A percentile compares a stretch with the other conserved stretches of the same genome.
These are phyloP conservation scores for Pseudomyrmex gracilis DNA, from an alignment of 1,140 invertebrate genomes.

Conservation along the genomic window DNA sequence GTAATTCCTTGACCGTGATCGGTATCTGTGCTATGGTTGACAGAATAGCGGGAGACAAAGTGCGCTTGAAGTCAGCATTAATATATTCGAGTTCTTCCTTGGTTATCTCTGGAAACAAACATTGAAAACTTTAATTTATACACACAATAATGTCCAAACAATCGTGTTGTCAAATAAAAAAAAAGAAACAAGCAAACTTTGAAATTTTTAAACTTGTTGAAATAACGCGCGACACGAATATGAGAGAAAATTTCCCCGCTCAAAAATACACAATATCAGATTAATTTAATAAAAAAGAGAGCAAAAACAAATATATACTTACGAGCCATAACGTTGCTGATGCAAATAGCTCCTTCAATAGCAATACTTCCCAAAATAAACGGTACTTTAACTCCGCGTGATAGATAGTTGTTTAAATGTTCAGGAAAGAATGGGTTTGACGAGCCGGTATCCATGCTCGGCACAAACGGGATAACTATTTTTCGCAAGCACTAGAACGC, in stretches of 20 bases:
- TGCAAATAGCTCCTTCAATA: conserved; percentile 86
- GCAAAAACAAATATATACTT: not conserved
- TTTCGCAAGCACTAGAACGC: too few relatives aligned
- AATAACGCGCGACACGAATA: too few relatives aligned
- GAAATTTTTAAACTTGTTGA: too few relatives aligned
- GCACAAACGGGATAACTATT: too few relatives aligned
- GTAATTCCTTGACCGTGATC: conserved; percentile 67
- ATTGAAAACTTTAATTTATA: not conserved
- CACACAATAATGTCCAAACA: not conserved
- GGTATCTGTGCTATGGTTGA: conserved; percentile 27
- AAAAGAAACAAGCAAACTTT: not conserved
- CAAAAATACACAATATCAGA: too few relatives aligned
- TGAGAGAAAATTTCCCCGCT: too few relatives aligned
- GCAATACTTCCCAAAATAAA: conserved; percentile 87
- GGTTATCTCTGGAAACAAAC: conserved; percentile 7
- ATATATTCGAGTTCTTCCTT: not conserved
- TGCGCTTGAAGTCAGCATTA: conserved; percentile 35
- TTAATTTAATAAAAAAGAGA: not conserved
- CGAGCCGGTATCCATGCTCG: too few relatives aligned
- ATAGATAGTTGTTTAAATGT: conserved; percentile 74
- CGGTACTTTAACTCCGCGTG: conserved; percentile 86
- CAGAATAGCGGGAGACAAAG: conserved; percentile 29
- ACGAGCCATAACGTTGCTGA: conserved; percentile 72
- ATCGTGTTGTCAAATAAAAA: not conserved
- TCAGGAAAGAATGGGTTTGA: conserved; percentile 82